Base-by-base conservation (phyloP, 2,113 vertebrate species). In the Prochilodus magdalenae region DNA sequence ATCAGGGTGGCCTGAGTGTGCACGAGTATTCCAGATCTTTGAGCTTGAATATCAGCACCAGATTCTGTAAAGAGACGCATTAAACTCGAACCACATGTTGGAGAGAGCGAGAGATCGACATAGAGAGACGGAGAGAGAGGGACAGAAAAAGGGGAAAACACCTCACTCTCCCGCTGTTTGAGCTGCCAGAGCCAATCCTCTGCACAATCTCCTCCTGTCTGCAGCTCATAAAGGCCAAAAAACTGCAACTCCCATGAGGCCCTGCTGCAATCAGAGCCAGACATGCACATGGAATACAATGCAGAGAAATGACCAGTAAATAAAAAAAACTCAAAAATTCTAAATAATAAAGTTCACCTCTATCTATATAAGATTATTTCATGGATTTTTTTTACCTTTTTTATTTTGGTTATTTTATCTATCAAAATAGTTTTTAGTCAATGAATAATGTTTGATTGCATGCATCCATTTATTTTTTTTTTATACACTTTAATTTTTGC, bases 31-130 rank as follows among this genome's bases (percentile, higher is more conserved):
- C 59, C 63, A 70, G 53, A 67, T 55, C 59, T 65, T 26, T 36
- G 20, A 66, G 72, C 53, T 71, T 83, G 22, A 70, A 70, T 44
- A 70, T 70, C 66, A 70, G 66, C 36, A 20, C 33, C 66, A 44
- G 66, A 44, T 70, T 70, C 66, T 44, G 66, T n/a, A 44, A 40
- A 44, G 33, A 77, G 74, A 83, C 65, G 66, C 70, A 57, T 80
- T 74, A 78, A 75, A 86, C 63, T 75, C 80, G 71, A 85, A 82
- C 80, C 82, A 79, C 49, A 74, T 79, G 82, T 67, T 26, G 24
- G 1, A 59, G 8, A 59, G 57, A 67, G n/a, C 16, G 33, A 36
- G 30, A 47, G 66, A 57, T 18, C 44, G 36, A 33, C 24, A 49
- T 26, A 44, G 10, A 55, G 29, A 62, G 60, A 75, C 22, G 27